Conservation (phyloP, 2,113 vertebrate genomes). For the Zootoca vivipara region DNA sequence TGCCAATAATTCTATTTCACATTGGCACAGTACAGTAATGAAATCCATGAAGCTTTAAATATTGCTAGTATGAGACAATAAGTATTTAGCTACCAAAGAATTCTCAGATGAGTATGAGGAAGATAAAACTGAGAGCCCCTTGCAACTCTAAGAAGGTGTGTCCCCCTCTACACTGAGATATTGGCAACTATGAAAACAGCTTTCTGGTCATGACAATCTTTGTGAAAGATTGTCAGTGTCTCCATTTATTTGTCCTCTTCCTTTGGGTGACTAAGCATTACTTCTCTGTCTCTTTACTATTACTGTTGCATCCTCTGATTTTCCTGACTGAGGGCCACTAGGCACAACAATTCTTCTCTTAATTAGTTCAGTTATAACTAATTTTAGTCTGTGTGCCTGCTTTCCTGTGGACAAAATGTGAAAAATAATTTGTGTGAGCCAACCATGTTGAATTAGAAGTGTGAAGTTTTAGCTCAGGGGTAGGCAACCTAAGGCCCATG, state of each 20-base stretch:
- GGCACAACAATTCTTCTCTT: constrained; percentile 34
- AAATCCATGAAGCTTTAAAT: background rate
- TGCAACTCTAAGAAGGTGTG: background rate
- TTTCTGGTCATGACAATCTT: background rate
- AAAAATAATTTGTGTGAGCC: constrained; percentile 43
- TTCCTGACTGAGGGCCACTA: constrained; percentile 41
- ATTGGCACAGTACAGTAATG: background rate
- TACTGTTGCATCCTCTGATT: background rate
- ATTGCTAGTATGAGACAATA: background rate
- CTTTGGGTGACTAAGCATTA: background rate
- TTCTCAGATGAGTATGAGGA: background rate
- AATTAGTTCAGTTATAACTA: constrained; percentile 51
- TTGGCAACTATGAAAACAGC: background rate
- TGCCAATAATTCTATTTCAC: background rate
- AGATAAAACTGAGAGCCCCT: background rate
- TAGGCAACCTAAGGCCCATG: too few relatives aligned
- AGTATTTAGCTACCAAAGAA: constrained; percentile 28
- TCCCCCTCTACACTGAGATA: too few relatives aligned
- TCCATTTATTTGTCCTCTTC: background rate
- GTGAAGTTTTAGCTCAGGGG: background rate
- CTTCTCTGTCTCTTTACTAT: constrained; percentile 37
- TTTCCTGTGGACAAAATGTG: constrained; percentile 61
- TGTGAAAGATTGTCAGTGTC: background rate
- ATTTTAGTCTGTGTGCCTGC: constrained; percentile 49
- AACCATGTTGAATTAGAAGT: background rate